Evolutionary conservation across 2,113 vertebrate genomes (phyloP).

Genomic region (Tyto alba): DNA sequence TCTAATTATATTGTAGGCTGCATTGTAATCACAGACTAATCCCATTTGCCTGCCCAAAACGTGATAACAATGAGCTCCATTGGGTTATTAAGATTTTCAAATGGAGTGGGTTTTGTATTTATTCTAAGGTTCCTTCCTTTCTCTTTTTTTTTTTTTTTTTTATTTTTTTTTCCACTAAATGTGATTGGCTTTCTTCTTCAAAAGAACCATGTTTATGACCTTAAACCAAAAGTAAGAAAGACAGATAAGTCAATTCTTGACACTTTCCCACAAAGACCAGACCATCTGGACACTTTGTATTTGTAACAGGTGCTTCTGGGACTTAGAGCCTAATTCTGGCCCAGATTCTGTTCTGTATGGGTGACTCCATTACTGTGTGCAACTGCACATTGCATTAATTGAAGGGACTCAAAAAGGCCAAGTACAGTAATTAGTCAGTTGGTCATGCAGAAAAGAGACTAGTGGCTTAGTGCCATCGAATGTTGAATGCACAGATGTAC

Average conservation of each 20-base stretch:
- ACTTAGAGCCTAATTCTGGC: constrained; percentile 76
- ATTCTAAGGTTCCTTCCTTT: neutral
- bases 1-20: constrained; percentile 63
- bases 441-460: constrained; percentile 80
- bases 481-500: constrained; percentile 77
- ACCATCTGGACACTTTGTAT: constrained; percentile 77
- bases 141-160: too few relatives aligned
- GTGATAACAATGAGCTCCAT: constrained; percentile 11
- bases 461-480: constrained; percentile 72
- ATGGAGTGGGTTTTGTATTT: neutral
- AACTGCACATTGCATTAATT: constrained; percentile 80
- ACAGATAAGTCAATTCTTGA: constrained; percentile 74
- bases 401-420: constrained; percentile 77
- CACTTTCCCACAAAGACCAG: constrained; percentile 66
- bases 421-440: constrained; percentile 81
- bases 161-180: neutral
- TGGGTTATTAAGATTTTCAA: constrained; percentile 56
- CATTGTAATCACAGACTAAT: constrained; percentile 61
- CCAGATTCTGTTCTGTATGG: constrained; percentile 71
- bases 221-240: constrained; percentile 70
- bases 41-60: constrained; percentile 45
- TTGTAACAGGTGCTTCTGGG: constrained; percentile 81
- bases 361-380: constrained; percentile 74
- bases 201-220: constrained; percentile 67
- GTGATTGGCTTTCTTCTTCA: constrained; percentile 36